Conservation (phyloP, 2,113 vertebrate species). For the Tiliqua scincoides region DNA sequence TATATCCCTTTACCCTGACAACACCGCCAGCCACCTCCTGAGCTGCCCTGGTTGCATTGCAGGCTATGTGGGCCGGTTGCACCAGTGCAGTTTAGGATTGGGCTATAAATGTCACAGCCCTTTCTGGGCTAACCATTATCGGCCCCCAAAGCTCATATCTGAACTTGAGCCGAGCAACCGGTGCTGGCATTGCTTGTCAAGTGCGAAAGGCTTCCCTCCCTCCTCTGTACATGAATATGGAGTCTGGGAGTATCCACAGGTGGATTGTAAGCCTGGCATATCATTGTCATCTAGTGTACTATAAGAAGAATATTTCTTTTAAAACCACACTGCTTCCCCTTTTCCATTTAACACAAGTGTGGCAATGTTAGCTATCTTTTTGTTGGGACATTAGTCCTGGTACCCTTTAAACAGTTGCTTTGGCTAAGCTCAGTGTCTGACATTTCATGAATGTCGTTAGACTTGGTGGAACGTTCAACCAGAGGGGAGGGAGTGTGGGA, state of each 20-base stretch:
- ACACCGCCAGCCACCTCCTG: no score
- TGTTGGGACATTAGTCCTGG: neutral
- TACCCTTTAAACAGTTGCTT: constrained; percentile 10
- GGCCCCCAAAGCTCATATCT: no score
- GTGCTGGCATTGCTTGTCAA: no score
- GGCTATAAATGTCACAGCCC: no score
- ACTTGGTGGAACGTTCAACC: constrained; percentile 14
- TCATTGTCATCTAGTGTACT: neutral
- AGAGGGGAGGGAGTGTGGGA: constrained; percentile 19
- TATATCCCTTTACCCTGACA: no score
- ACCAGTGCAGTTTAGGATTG: no score
- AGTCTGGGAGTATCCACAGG: neutral
- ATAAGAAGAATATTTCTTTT: neutral
- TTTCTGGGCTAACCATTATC: no score
- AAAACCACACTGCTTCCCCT: neutral
- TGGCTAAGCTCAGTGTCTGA: constrained; percentile 36
- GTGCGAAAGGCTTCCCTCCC: neutral
- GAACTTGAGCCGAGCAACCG: no score
- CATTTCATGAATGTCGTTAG: neutral
- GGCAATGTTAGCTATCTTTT: neutral
- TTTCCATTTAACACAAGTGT: neutral
- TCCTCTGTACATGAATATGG: neutral
- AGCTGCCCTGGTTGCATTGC: no score
- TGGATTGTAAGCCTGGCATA: neutral
- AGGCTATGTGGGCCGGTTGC: no score